phyloP scores from a whole-genome alignment of 1,140 invertebrate genomes.

The Tenebrio molitor region DNA sequence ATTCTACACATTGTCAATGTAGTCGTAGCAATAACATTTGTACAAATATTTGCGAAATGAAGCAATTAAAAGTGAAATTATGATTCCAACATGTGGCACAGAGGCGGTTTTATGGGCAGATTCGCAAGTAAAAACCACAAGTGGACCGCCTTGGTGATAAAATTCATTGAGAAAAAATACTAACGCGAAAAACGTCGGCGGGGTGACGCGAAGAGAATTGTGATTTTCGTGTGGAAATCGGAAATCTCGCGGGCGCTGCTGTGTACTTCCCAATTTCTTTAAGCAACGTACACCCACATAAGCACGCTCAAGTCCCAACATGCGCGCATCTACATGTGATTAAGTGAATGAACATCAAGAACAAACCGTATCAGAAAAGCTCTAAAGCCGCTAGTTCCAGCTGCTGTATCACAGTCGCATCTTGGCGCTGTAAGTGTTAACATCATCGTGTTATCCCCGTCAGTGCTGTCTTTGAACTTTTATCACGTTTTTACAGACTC shows the following conservation, averaged over 20 bases:
- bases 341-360: conserved; percentile 40
- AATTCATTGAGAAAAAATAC: no score
- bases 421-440: conserved; percentile 44
- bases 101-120: not conserved
- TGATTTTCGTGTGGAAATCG: no score
- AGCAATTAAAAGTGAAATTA: conserved; percentile 9
- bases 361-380: conserved; percentile 47
- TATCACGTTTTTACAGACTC: conserved; percentile 42
- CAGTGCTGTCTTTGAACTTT: conserved; percentile 45
- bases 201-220: no score
- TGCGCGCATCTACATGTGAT: conserved; percentile 44
- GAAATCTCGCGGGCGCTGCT: no score
- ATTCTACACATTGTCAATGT: not conserved
- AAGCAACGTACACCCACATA: conserved; percentile 18
- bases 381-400: conserved; percentile 40
- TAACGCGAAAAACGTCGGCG: no score
- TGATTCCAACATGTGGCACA: conserved; percentile 14
- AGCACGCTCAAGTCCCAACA: conserved; percentile 36
- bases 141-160: no score
- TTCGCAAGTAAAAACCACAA: no score
- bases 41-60: conserved; percentile 23
- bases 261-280: not conserved
- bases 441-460: conserved; percentile 46
- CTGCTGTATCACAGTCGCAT: conserved; percentile 52
- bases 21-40: not conserved